Evolutionary conservation across 2,888 invertebrate genomes (phyloP).

Genomic region (Drosophila flavopinicola): DNA sequence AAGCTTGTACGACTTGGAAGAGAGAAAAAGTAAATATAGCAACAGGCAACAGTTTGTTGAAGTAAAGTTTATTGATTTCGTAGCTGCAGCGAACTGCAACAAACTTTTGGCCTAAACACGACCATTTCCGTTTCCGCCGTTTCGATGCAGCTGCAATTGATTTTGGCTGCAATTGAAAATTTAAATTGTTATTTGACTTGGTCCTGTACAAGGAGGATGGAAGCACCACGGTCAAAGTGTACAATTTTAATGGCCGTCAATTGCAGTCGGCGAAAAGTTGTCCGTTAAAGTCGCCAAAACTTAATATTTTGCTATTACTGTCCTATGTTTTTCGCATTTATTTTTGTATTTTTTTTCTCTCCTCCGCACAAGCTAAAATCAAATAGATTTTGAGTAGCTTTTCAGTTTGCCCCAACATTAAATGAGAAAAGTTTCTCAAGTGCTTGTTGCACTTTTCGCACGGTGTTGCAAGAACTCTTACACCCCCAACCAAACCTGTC

Average conservation of each 20-base stretch:
- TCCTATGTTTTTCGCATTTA: constrained; percentile 54
- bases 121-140: constrained; percentile 17
- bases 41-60: constrained; percentile 51
- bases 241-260: constrained; percentile 70
- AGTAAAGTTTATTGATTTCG: constrained; percentile 49
- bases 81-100: constrained; percentile 46
- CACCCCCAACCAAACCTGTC: constrained; percentile 10
- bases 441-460: constrained; percentile 74
- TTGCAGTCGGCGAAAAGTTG: constrained; percentile 44
- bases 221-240: constrained; percentile 19
- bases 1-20: constrained; percentile 25
- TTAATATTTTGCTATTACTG: constrained; percentile 74
- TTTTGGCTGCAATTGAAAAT: constrained; percentile 61
- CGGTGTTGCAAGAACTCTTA: constrained; percentile 32
- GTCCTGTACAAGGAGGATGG: constrained; percentile 6
- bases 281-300: constrained; percentile 63
- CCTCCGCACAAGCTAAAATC: constrained; percentile 40
- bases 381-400: constrained; percentile 80
- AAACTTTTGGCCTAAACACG: constrained; percentile 45
- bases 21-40: constrained; percentile 49
- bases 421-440: constrained; percentile 77
- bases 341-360: too few species aligned
- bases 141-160: constrained; percentile 8
- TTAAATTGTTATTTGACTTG: constrained; percentile 72
- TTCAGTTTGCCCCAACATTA: constrained; percentile 73